Conservation (phyloP, 2,113 vertebrate genomes). For the Coreoperca whiteheadi region DNA sequence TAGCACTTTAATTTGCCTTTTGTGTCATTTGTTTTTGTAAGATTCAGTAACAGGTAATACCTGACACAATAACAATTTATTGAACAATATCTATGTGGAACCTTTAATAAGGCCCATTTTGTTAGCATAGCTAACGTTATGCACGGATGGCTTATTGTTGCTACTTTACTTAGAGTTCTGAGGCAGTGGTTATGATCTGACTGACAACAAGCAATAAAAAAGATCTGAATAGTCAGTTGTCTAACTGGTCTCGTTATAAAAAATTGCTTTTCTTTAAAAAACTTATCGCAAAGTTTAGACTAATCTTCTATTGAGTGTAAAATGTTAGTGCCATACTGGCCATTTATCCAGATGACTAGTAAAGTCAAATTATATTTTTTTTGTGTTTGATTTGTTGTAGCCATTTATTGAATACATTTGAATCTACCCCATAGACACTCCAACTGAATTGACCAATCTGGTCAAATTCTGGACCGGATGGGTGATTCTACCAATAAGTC, state of each 20-base stretch:
- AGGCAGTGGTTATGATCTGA: no score
- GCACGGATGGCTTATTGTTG: no score
- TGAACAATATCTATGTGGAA: no score
- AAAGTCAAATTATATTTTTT: neutral
- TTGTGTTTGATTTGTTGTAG: no score
- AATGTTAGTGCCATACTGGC: neutral
- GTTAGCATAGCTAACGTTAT: no score
- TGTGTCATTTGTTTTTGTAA: no score
- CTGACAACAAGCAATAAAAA: no score
- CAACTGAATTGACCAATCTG: neutral
- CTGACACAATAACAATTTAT: no score
- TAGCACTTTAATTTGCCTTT: no score
- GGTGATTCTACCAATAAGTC: slow-evolving; percentile 5
- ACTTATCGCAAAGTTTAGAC: neutral
- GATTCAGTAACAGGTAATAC: no score
- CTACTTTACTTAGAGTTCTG: no score
- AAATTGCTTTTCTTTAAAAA: neutral
- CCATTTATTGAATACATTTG: neutral
- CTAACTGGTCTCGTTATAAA: neutral
- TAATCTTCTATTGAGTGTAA: neutral
- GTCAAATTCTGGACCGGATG: slow-evolving; percentile 31
- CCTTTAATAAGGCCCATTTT: no score
- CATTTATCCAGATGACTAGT: neutral
- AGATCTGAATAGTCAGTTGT: neutral
- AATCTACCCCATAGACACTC: neutral